A percentile compares a stretch with the other conserved stretches of the same genome.
Evolutionary conservation across 1,140 invertebrate genomes (phyloP).

Genomic region (Microvelia longipes): DNA sequence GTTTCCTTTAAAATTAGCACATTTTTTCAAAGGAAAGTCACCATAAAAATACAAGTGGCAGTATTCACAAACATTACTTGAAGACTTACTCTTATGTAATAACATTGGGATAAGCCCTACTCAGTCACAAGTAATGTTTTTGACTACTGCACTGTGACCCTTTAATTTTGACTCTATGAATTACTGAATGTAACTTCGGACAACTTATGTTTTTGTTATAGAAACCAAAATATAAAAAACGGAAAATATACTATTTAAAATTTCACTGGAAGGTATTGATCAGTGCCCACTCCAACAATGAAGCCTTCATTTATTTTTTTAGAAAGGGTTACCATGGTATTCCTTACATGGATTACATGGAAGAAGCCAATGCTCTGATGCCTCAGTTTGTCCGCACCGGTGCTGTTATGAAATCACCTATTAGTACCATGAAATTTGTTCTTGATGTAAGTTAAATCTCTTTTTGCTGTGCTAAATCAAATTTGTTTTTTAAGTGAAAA

Average conservation of each 20-base stretch:
- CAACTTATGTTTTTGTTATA: conserved; percentile 1
- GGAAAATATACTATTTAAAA: not conserved
- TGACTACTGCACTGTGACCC: too few species aligned
- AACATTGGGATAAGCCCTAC: too few species aligned
- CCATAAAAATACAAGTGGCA: too few species aligned
- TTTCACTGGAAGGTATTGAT: not conserved
- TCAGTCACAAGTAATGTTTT: too few species aligned
- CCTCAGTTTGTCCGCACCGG: not conserved
- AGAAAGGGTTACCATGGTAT: not conserved
- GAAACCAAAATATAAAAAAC: conserved; percentile 1
- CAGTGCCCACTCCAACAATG: not conserved
- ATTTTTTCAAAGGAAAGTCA: too few species aligned
- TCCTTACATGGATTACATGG: not conserved
- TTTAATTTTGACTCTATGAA: too few species aligned
- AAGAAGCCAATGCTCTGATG: not conserved
- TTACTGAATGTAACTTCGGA: too few species aligned
- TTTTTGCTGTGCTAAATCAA: too few species aligned
- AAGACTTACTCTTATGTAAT: too few species aligned
- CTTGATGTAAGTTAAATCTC: not conserved
- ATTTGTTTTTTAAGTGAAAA: too few species aligned
- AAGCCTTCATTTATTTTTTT: not conserved
- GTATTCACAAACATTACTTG: too few species aligned
- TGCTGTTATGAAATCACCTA: not conserved
- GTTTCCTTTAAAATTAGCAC: too few species aligned
- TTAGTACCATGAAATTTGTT: not conserved